These are phyloP conservation scores for Abscondita cerata DNA, from an alignment of 2,888 invertebrate species.

Conservation along the genomic window DNA sequence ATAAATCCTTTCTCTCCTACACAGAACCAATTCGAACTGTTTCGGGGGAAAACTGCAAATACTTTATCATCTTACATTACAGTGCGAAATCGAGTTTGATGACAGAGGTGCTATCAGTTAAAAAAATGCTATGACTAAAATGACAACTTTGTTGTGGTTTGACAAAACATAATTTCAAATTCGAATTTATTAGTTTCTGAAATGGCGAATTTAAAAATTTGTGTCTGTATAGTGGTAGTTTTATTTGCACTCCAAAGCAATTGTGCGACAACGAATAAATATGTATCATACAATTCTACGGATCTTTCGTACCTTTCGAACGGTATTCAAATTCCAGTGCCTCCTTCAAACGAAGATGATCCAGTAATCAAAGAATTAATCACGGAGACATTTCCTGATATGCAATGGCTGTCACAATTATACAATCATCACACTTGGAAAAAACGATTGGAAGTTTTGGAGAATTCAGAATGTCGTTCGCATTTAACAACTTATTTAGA, in stretches of 20 bases:
- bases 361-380: slow-evolving; percentile 40
- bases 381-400: slow-evolving; percentile 55
- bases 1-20: slow-evolving; percentile 27
- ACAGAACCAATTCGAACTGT: background rate
- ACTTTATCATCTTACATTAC: slow-evolving; percentile 12
- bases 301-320: slow-evolving; percentile 57
- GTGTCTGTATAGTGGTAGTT: slow-evolving; percentile 34
- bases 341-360: slow-evolving; percentile 40
- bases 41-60: slow-evolving; percentile 24
- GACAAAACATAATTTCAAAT: slow-evolving; percentile 30
- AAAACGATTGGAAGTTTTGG: slow-evolving; percentile 40
- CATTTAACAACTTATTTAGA: slow-evolving; percentile 66
- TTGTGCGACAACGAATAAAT: slow-evolving; percentile 42
- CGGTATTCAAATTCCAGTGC: slow-evolving; percentile 55
- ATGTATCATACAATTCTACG: slow-evolving; percentile 53
- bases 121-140: slow-evolving; percentile 14
- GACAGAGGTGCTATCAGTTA: slow-evolving; percentile 7
- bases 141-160: slow-evolving; percentile 17
- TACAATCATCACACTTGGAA: slow-evolving; percentile 71
- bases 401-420: slow-evolving; percentile 71
- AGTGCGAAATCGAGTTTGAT: slow-evolving; percentile 25
- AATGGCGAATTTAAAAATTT: slow-evolving; percentile 30
- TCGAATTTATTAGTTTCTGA: slow-evolving; percentile 1
- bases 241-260: slow-evolving; percentile 30
- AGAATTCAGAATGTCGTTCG: slow-evolving; percentile 57